phyloP scores from a whole-genome alignment of 2,888 invertebrate species.

The Nomada fabriciana region DNA sequence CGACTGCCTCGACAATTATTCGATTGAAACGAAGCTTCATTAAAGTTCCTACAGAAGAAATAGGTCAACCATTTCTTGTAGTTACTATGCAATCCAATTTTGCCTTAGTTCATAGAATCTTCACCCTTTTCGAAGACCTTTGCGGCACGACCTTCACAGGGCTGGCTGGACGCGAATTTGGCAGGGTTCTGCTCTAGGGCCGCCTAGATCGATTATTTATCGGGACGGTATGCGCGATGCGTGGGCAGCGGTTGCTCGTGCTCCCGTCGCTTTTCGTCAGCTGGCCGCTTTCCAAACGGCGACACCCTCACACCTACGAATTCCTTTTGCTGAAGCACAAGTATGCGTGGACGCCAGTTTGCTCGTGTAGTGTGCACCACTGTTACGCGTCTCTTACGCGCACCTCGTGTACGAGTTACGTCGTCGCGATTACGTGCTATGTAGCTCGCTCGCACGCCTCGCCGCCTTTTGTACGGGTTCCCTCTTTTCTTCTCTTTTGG shows the following conservation, averaged over 20 bases:
- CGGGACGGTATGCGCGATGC: conserved; percentile 82
- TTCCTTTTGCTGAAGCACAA: conserved; percentile 63
- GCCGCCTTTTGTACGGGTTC: conserved; percentile 10
- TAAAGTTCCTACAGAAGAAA: no score
- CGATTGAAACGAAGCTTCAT: no score
- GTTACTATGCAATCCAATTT: no score
- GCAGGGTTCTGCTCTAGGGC: conserved; percentile 58
- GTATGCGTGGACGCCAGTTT: conserved; percentile 65
- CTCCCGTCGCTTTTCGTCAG: conserved; percentile 64
- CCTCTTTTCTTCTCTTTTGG: conserved; percentile 16
- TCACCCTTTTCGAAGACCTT: background rate
- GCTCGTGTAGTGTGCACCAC: conserved; percentile 36
- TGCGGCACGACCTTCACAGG: conserved; percentile 62
- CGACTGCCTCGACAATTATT: no score
- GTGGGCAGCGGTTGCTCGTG: conserved; percentile 75
- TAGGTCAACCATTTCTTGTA: no score
- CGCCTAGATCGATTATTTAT: conserved; percentile 82
- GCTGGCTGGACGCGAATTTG: conserved; percentile 62
- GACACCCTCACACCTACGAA: conserved; percentile 81
- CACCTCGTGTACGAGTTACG: conserved; percentile 40
- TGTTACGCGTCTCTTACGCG: conserved; percentile 44
- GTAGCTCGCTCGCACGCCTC: conserved; percentile 19
- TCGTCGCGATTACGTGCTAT: conserved; percentile 60
- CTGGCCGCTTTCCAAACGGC: conserved; percentile 81
- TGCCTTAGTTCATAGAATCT: background rate